Evolutionary conservation across 2,888 invertebrate species (phyloP), one percentile per base, ranked within the genome.

Genomic region (Omphaloscelis lunosa): DNA sequence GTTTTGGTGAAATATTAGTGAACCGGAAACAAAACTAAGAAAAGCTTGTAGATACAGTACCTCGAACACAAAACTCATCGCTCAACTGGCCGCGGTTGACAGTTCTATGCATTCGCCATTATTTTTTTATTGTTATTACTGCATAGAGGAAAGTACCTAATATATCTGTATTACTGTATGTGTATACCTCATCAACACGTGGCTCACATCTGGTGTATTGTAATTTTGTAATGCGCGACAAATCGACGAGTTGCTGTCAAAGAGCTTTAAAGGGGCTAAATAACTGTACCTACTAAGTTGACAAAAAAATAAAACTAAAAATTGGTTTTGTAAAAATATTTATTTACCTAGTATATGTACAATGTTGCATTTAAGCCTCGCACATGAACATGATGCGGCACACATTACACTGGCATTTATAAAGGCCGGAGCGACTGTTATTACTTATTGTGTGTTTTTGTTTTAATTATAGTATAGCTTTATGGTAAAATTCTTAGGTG

Each of bases 261-360:
- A 62, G 23, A 23, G 12, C 23, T 20, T 11, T 29, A 29, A 8
- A 5, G 5, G 39, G 41, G 15, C 34, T 41, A 6, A 41, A 41
- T 45, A n/a, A n/a, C n/a, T n/a, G n/a, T n/a, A n/a, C n/a, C n/a
- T n/a, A n/a, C n/a, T n/a, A n/a, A 41, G 7, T 61, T 17, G 27
- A 11, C 9, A 70, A 29, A 41, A 51, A 68, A 84, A 53, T 71
- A 73, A 70, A 75, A 81, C 69, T 12, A 63, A 12, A 27, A 48
- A 69, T 12, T 85, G 75, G 72, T 94, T 95, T 95, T 94, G 93
- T 95, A 95, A 94, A 95, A 95, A 95, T 94, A 94, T 94, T 94
- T 93, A 95, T 93, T 93, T 90, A 92, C 17, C 41, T 72, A 72
- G 20, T 51, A 88, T 93, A 93, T 95, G 90, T 95, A 95, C 95